Evolutionary conservation across 2,113 vertebrate genomes (phyloP).

Genomic region (Sakesphorus luctuosus): DNA sequence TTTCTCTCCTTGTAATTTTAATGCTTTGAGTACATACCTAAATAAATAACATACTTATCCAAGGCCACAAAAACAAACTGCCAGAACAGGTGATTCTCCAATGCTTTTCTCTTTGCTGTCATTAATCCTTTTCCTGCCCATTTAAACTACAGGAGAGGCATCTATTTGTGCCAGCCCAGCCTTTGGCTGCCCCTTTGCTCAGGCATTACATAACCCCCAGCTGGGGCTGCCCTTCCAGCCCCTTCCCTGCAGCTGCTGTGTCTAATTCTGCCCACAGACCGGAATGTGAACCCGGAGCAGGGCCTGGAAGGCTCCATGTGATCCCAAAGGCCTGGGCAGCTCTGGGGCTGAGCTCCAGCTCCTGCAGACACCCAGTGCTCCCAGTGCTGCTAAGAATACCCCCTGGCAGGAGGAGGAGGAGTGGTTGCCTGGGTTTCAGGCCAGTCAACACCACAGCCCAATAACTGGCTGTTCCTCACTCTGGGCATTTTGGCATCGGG

Average conservation of each 20-base stretch:
- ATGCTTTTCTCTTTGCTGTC: background rate
- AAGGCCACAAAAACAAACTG: background rate
- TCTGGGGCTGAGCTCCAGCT: slow-evolving; percentile 2
- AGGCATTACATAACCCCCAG: slow-evolving; percentile 9
- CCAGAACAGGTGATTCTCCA: background rate
- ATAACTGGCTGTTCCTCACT: background rate
- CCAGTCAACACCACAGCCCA: background rate
- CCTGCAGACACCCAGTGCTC: slow-evolving; percentile 16
- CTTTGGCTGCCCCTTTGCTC: background rate
- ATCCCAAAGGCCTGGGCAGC: background rate
- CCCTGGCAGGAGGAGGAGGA: slow-evolving; percentile 1
- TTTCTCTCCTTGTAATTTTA: background rate
- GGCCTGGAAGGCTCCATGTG: background rate
- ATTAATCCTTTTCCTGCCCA: background rate
- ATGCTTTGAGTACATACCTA: background rate
- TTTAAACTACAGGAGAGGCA: background rate
- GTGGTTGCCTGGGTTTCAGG: slow-evolving; percentile 7
- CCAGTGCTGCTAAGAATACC: slow-evolving; percentile 51
- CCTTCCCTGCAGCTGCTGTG: slow-evolving; percentile 30
- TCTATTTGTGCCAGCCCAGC: background rate
- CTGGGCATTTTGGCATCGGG: background rate
- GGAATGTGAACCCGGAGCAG: slow-evolving; percentile 40
- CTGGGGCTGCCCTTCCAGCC: background rate
- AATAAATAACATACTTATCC: background rate
- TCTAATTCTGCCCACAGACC: slow-evolving; percentile 38